A percentile compares a stretch with the other conserved stretches of the same genome.
phyloP scores from a whole-genome alignment of 2,797 vertebrate genomes.

The Crenuchus spilurus region DNA sequence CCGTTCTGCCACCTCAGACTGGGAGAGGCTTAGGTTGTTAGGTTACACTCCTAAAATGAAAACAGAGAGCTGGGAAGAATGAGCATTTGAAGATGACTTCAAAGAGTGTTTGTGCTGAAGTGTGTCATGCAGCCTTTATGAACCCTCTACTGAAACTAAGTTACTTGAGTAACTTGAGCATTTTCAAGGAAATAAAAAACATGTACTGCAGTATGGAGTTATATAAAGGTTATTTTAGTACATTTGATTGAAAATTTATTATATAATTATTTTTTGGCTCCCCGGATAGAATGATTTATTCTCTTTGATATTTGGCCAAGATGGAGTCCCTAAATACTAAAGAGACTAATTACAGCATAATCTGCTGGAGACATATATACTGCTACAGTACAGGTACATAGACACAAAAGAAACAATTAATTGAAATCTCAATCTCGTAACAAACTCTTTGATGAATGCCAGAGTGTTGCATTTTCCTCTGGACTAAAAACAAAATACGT shows the following conservation, averaged over 20 bases:
- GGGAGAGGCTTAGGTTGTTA: constrained; percentile 37
- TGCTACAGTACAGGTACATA: not conserved
- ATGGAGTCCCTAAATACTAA: not conserved
- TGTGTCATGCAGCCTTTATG: constrained; percentile 16
- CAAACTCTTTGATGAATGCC: constrained; percentile 2
- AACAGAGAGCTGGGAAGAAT: constrained; percentile 19
- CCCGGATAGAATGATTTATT: constrained; percentile 11
- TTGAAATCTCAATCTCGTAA: not conserved
- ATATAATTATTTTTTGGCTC: not conserved
- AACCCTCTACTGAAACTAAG: constrained; percentile 10
- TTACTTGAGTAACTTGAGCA: not conserved
- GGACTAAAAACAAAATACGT: not conserved
- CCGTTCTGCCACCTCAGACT: constrained; percentile 24
- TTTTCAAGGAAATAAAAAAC: not conserved
- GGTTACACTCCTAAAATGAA: constrained; percentile 27
- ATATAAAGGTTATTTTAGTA: not conserved
- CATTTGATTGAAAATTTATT: not conserved
- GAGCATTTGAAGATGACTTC: constrained; percentile 37
- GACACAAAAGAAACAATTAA: not conserved
- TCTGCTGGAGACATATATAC: not conserved
- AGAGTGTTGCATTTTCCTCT: not conserved
- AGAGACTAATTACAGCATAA: constrained; percentile 17
- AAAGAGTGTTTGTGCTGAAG: constrained; percentile 8
- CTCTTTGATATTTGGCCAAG: constrained; percentile 8
- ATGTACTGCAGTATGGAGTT: not conserved